Base-by-base conservation (phyloP, 2,888 invertebrate genomes). In the Scrobipalpa costella region DNA sequence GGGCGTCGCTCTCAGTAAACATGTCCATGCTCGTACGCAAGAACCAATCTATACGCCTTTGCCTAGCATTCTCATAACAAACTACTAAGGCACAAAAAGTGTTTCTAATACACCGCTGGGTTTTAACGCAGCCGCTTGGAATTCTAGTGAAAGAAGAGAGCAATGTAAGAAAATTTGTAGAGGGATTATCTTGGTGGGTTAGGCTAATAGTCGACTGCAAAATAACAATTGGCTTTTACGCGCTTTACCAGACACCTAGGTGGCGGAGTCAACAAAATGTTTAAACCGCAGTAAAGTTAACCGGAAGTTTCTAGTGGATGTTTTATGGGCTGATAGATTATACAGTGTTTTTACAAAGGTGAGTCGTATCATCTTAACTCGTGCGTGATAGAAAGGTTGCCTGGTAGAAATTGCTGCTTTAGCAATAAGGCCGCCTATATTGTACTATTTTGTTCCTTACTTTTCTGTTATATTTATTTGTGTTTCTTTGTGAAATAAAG, bases 1-100 rank as follows among this genome's bases (percentile, higher is more conserved):
- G 69, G 69, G 59, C 69, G 68, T 69, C 71, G 67, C 66, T 69
- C 66, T 64, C 67, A 67, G 63, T 66, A 67, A 58, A 52, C 52
- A 52, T 27, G 21, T 11, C 11, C 17, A 52, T 52, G 52, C 27
- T 21, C 27, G 17, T 1, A 17, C 47, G 47, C 17, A 47, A 17
- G 17, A 47, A 15, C 17, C 47, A 17, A 47, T 17, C 47, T 7
- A 47, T 47, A 69, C 66, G 66, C 64, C 62, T 62, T 50, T 64
- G 69, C 52, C 49, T 62, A 34, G 63, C 66, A 65, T 49, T 49
- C 49, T 49, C 15, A 17, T 49, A 49, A 2, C 49, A 9, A 19
- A 49, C 13, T n/a, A n/a, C 19, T 19, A 19, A 2, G 9, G 9
- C 9, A 0, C 2, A 49, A 52, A 27, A 27, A 27, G 7, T 47